Evolutionary conservation across 2,113 vertebrate genomes (phyloP).

Genomic region (Ovis aries): DNA sequence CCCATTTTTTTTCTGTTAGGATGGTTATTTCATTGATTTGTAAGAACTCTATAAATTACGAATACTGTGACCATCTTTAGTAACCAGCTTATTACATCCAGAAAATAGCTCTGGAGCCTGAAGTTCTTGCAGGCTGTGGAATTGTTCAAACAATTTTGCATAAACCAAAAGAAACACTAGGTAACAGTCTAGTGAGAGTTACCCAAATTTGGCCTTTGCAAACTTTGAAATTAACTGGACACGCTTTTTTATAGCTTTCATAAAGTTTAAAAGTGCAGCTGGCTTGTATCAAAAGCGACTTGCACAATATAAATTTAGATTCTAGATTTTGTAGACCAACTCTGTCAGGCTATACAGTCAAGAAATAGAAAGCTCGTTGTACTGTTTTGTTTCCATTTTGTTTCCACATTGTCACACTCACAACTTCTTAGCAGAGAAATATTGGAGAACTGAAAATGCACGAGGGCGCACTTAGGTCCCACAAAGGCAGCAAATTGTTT

Average conservation of each 20-base stretch:
- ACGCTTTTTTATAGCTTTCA: neutral
- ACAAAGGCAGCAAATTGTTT: neutral
- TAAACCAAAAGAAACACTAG: neutral
- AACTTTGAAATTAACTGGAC: neutral
- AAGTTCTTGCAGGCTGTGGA: neutral
- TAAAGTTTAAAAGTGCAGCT: neutral
- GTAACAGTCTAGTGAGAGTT: neutral
- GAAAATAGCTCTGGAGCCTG: neutral
- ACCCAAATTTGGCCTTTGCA: neutral
- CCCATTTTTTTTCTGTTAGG: neutral
- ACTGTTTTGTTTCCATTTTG: neutral
- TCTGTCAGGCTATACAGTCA: neutral
- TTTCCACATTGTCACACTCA: neutral
- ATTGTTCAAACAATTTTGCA: neutral
- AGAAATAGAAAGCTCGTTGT: neutral
- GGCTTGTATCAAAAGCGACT: neutral
- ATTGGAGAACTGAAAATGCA: neutral
- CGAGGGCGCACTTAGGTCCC: neutral
- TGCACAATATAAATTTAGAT: neutral
- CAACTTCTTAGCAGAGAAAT: neutral
- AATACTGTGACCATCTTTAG: neutral
- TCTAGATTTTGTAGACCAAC: neutral
- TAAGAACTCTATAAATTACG: neutral
- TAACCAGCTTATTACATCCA: neutral
- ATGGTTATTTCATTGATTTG: slow-evolving; percentile 7